Conservation (phyloP, 2,113 vertebrate species). For the Haliaeetus leucogaster region DNA sequence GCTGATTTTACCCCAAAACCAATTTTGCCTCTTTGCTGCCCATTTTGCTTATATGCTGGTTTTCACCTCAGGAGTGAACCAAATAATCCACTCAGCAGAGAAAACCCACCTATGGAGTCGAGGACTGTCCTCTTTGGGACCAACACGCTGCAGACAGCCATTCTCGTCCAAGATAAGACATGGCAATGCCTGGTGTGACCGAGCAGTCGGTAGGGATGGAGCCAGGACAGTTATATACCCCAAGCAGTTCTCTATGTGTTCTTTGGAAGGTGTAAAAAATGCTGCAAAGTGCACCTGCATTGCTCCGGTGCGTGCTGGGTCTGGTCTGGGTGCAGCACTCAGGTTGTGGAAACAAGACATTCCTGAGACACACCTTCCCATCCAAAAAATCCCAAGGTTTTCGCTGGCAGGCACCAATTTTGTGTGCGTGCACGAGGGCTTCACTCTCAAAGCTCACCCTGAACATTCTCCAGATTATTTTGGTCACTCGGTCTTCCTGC, state of each 20-base stretch:
- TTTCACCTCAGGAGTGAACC: neutral
- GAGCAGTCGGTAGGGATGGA: neutral
- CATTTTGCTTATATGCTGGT: fast-evolving
- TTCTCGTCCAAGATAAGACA: neutral
- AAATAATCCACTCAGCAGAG: neutral
- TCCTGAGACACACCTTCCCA: neutral
- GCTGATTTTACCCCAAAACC: neutral
- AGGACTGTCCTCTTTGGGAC: neutral
- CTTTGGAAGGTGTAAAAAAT: neutral
- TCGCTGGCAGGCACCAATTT: neutral
- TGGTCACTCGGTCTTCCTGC: neutral
- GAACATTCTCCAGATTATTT: neutral
- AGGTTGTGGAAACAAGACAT: neutral
- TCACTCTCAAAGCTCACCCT: neutral
- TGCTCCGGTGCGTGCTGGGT: neutral
- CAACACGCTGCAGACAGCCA: neutral
- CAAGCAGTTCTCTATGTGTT: neutral
- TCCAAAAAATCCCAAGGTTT: neutral
- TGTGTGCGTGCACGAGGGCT: neutral
- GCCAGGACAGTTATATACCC: neutral
- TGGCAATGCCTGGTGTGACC: neutral
- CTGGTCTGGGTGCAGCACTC: neutral
- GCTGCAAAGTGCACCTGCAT: too few relatives aligned
- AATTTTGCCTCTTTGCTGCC: neutral
- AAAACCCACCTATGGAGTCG: neutral